These are phyloP conservation scores for Erithacus rubecula DNA, from an alignment of 2,797 vertebrate genomes.

Conservation along the genomic window DNA sequence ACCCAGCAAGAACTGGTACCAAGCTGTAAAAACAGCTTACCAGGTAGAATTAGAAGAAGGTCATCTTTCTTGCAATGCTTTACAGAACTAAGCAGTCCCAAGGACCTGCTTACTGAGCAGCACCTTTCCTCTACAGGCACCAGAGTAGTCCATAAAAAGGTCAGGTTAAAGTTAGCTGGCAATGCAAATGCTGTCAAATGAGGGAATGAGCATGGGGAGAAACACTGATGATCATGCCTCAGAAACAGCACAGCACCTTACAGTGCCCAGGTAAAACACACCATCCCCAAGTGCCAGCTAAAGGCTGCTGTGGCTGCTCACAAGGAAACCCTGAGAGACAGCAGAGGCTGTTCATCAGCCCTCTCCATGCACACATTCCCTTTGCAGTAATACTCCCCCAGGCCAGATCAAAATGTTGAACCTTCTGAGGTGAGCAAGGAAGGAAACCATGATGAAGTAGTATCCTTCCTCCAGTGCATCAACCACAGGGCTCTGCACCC, in stretches of 20 bases:
- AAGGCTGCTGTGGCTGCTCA: background rate
- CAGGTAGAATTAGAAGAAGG: background rate
- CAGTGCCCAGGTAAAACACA: background rate
- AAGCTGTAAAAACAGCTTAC: background rate
- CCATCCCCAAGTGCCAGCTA: background rate
- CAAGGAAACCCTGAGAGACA: background rate
- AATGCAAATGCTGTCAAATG: background rate
- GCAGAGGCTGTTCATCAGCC: background rate
- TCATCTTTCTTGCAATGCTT: background rate
- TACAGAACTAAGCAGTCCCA: background rate
- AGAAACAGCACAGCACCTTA: background rate
- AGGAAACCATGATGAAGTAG: rapidly evolving
- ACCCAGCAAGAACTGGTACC: rapidly evolving
- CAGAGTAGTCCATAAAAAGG: background rate
- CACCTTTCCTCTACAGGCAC: background rate
- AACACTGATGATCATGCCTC: background rate
- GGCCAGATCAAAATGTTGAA: background rate
- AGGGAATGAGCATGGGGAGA: background rate
- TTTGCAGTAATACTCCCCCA: rapidly evolving
- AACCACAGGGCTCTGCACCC: rapidly evolving
- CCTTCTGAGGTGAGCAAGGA: background rate
- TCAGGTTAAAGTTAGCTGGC: background rate
- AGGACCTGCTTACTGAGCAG: background rate
- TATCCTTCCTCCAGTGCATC: background rate
- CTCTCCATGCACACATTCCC: rapidly evolving